phyloP scores from a whole-genome alignment of 2,888 invertebrate species.

The Tridacna crocea region DNA sequence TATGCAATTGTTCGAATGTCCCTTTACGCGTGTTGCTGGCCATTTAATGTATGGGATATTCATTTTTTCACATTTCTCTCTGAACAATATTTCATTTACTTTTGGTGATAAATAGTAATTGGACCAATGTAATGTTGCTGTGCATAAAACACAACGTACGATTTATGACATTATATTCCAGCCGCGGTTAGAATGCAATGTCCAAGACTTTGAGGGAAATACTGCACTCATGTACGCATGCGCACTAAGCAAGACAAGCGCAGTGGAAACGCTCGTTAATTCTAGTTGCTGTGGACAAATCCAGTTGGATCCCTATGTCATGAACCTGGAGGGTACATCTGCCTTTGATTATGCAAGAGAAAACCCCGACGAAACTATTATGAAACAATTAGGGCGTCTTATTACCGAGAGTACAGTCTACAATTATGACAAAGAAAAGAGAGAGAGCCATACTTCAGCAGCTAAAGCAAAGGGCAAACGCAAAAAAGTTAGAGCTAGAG shows the following conservation, averaged over 20 bases:
- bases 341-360: slow-evolving; percentile 49
- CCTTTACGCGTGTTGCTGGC: too few species aligned
- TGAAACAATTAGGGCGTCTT: background rate
- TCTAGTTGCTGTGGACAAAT: slow-evolving; percentile 30
- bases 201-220: slow-evolving; percentile 60
- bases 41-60: too few species aligned
- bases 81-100: too few species aligned
- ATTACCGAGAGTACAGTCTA: background rate
- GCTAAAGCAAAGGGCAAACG: slow-evolving; percentile 5
- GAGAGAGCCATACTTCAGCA: background rate
- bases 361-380: slow-evolving; percentile 23
- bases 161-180: slow-evolving; percentile 22
- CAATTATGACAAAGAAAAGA: slow-evolving; percentile 4
- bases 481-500: background rate
- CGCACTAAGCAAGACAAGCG: slow-evolving; percentile 43
- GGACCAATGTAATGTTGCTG: too few species aligned
- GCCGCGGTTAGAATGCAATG: slow-evolving; percentile 51
- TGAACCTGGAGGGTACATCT: slow-evolving; percentile 49
- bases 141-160: too few species aligned
- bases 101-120: too few species aligned
- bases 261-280: slow-evolving; percentile 40
- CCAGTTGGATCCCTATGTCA: slow-evolving; percentile 32
- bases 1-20: too few species aligned
- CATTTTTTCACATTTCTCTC: too few species aligned
- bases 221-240: slow-evolving; percentile 66